These are phyloP conservation scores for Eristalinus sepulchralis DNA, from an alignment of 2,888 invertebrate species.

Conservation along the genomic window DNA sequence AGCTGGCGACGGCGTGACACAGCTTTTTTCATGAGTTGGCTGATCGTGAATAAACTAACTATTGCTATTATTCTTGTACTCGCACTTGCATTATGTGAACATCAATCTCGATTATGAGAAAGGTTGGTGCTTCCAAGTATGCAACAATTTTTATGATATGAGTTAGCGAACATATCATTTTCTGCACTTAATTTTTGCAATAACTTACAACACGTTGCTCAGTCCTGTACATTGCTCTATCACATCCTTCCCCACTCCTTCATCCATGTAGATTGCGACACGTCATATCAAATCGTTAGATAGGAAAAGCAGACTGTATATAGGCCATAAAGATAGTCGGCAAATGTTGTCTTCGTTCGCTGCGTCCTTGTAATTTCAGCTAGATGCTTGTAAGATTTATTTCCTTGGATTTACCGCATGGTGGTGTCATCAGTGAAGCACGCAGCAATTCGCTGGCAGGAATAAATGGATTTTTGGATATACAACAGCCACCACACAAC, in stretches of 20 bases:
- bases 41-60: background rate
- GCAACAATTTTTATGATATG: background rate
- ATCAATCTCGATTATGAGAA: background rate
- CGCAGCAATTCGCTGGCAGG: constrained; percentile 4
- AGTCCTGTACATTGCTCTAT: background rate
- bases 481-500: constrained; percentile 45
- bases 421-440: constrained; percentile 2
- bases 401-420: constrained; percentile 29
- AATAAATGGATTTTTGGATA: constrained; percentile 46
- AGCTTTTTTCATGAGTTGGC: background rate
- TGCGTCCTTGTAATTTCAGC: constrained; percentile 61
- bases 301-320: background rate
- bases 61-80: background rate
- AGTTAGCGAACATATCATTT: background rate
- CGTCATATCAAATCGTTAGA: background rate
- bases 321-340: background rate
- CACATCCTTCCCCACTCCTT: background rate
- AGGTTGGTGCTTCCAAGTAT: background rate
- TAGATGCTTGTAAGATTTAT: constrained; percentile 34
- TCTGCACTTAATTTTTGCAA: background rate
- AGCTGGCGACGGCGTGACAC: background rate
- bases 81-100: background rate
- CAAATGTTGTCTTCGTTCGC: constrained; percentile 1
- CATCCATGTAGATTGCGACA: background rate
- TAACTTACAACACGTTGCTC: background rate